These are phyloP conservation scores for Axinella damicornis DNA, from an alignment of 37 sponge, comb jelly and placozoan genomes.

Conservation along the genomic window DNA sequence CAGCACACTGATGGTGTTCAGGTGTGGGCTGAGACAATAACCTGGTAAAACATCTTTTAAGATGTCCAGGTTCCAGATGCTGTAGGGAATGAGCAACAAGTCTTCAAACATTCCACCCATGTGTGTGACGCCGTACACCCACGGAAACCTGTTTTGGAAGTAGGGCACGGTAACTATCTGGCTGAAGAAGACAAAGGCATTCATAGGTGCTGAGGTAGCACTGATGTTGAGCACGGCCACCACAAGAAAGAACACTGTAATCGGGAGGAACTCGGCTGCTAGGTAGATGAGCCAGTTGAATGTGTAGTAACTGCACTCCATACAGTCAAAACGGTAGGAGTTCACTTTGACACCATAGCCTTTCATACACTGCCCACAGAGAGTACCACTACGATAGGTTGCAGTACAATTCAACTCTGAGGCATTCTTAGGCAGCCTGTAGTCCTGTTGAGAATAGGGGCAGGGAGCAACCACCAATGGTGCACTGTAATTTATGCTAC, in stretches of 20 bases:
- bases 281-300: constrained; percentile 40
- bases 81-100: constrained; percentile 5
- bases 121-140: neutral
- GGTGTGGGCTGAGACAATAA: constrained; percentile 22
- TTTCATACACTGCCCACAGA: constrained; percentile 32
- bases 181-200: constrained; percentile 70
- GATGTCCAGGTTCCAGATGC: constrained; percentile 72
- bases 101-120: neutral
- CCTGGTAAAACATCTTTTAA: constrained; percentile 13
- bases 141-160: constrained; percentile 19
- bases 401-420: constrained; percentile 19
- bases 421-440: neutral
- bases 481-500: neutral
- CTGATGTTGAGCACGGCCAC: constrained; percentile 47
- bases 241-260: constrained; percentile 35
- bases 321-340: constrained; percentile 5
- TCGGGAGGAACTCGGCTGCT: constrained; percentile 24
- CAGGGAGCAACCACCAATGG: constrained; percentile 8
- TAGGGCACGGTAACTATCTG: constrained; percentile 39
- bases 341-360: constrained; percentile 44
- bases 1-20: constrained; percentile 9
- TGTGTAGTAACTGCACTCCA: constrained; percentile 3
- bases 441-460: constrained; percentile 6
- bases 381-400: constrained; percentile 3
- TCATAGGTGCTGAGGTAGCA: constrained; percentile 44